Percentiles rank a stretch among this genome's conserved stretches.
Evolutionary conservation across 2,888 invertebrate genomes (phyloP).

Genomic region (Cetonia aurata): DNA sequence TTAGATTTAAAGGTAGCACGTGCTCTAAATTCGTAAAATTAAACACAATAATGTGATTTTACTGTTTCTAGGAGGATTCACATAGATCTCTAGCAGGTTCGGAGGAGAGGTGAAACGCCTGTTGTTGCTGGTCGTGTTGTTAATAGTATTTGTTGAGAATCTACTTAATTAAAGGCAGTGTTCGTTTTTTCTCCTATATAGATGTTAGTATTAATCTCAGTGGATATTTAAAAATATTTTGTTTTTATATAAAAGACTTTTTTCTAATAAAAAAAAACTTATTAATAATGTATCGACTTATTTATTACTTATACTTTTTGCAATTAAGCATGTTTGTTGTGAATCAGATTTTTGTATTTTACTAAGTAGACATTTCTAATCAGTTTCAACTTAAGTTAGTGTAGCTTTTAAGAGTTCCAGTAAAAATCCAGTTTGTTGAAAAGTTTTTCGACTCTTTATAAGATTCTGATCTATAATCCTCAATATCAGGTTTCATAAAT

Average conservation of each 20-base stretch:
- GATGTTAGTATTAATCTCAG: constrained; percentile 17
- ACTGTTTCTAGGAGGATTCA: constrained; percentile 41
- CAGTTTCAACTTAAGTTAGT: too few species aligned
- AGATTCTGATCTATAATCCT: too few species aligned
- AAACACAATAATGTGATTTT: not conserved
- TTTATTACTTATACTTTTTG: too few species aligned
- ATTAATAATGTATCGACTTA: not conserved
- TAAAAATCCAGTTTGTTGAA: too few species aligned
- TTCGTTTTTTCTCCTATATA: constrained; percentile 24
- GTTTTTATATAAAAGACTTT: constrained; percentile 20
- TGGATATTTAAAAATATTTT: constrained; percentile 23
- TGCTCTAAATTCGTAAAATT: not conserved
- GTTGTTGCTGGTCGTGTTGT: not conserved
- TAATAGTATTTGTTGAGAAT: constrained; percentile 1
- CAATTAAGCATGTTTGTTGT: too few species aligned
- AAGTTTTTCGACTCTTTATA: too few species aligned
- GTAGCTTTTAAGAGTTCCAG: too few species aligned
- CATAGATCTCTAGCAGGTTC: constrained; percentile 40
- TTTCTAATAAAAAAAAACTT: constrained; percentile 21
- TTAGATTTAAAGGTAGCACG: constrained; percentile 43
- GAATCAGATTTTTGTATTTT: too few species aligned
- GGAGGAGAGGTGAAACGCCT: constrained; percentile 41
- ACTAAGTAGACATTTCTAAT: too few species aligned
- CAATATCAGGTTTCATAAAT: too few species aligned
- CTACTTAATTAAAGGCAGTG: constrained; percentile 22